Base-by-base conservation (phyloP, 2,888 invertebrate genomes). In the Drosophila paramelanica region DNA sequence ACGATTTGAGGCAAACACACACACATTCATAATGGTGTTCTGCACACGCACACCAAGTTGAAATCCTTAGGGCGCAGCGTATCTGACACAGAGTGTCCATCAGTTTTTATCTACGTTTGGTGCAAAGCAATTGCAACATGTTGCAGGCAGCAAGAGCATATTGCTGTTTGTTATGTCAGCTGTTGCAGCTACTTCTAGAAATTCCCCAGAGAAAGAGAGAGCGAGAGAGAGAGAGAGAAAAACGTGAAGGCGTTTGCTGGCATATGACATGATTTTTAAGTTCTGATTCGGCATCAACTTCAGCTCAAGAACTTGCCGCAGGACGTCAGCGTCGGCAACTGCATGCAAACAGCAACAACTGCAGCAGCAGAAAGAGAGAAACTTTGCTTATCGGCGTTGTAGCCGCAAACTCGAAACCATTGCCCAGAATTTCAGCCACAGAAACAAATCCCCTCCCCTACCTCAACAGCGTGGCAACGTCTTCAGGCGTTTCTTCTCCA, bases 191-290 rank as follows among this genome's bases (percentile, higher is more conserved):
- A 33, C 39, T 45, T 23, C 46, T 57, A 5, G 38, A 42, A 59
- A 42, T 69, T 38, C 47, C 51, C 51, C n/a, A 43, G 41, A 38
- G 17, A 25, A 17, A 20, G 41, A 52, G 42, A 23, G 8, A 7
- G 27, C 39, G 41, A 43, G 27, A 52, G 25, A 25, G 31, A 20
- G 41, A 52, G 42, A 27, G 8, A 7, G 27, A 27, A 5, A 4
- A 67, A 50, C 67, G 68, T 68, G 56, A 77, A 77, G 66, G 62
- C 78, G 43, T 64, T 59, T 51, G 56, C 68, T 71, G 83, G 67
- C 77, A 87, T 80, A 80, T 87, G 89, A 80, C 81, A 87, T 80
- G 88, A 83, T 89, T 84, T 83, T 84, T 83, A 69, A 73, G 84
- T 55, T 83, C 66, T 74, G 81, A 72, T 77, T 74, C 77, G 61